phyloP scores from a whole-genome alignment of 2,888 invertebrate genomes.

The Spodoptera littoralis region DNA sequence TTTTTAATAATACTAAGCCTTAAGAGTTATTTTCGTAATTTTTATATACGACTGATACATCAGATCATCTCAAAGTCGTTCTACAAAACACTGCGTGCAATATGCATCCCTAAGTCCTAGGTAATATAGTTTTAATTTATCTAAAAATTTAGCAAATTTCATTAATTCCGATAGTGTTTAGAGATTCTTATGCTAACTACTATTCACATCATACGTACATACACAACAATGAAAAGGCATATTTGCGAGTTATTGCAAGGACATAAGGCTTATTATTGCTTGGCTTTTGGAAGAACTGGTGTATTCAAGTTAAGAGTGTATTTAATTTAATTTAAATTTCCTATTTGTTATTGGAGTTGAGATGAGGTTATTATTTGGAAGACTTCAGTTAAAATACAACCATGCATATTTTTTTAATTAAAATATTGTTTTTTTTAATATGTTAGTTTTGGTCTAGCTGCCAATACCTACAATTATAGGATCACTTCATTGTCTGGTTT shows the following conservation, averaged over 20 bases:
- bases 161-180: conserved; percentile 54
- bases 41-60: no score
- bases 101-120: conserved; percentile 42
- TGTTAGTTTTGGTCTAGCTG: conserved; percentile 21
- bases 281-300: conserved; percentile 47
- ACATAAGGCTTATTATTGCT: conserved; percentile 63
- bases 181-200: conserved; percentile 78
- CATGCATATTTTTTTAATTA: no score
- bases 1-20: no score
- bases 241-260: conserved; percentile 68
- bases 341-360: no score
- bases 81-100: conserved; percentile 47
- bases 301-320: no score
- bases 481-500: not conserved
- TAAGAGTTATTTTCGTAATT: no score
- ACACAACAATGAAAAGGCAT: conserved; percentile 82
- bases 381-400: conserved; percentile 7
- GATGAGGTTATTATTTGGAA: conserved; percentile 12
- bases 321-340: no score
- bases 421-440: no score
- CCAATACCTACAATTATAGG: conserved; percentile 2
- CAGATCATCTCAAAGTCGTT: conserved; percentile 5
- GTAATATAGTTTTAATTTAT: conserved; percentile 28
- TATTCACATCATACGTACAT: conserved; percentile 67
- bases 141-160: conserved; percentile 57